These are phyloP conservation scores for Mallotus villosus DNA, from an alignment of 2,797 vertebrate genomes.

Conservation along the genomic window DNA sequence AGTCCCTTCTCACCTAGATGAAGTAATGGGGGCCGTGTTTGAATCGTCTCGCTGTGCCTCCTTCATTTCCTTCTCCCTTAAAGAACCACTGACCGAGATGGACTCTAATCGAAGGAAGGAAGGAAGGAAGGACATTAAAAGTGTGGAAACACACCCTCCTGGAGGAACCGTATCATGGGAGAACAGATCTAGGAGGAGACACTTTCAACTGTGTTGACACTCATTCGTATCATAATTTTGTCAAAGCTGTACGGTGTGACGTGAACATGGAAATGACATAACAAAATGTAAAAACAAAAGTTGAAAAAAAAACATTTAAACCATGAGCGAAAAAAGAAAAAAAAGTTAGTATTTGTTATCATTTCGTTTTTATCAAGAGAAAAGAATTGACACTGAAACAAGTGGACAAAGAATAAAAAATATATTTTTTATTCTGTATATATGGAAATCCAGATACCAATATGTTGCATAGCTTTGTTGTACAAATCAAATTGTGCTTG, in stretches of 20 bases:
- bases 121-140: too few relatives aligned
- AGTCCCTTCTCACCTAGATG: conserved; percentile 33
- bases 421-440: conserved; percentile 78
- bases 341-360: conserved; percentile 61
- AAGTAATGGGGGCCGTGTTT: conserved; percentile 19
- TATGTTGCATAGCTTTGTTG: conserved; percentile 79
- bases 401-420: conserved; percentile 76
- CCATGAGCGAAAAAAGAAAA: conserved; percentile 29
- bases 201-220: conserved; percentile 4
- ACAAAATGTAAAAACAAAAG: conserved; percentile 43
- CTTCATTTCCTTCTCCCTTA: too few relatives aligned
- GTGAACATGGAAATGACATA: conserved; percentile 36
- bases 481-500: conserved; percentile 85
- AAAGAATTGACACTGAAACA: conserved; percentile 72
- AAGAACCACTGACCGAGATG: too few relatives aligned
- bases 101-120: too few relatives aligned
- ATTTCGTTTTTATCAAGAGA: conserved; percentile 57
- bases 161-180: neutral
- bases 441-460: conserved; percentile 69
- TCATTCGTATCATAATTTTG: neutral
- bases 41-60: too few relatives aligned
- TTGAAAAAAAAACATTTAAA: conserved; percentile 38
- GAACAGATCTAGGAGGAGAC: neutral
- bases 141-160: too few relatives aligned
- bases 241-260: neutral